phyloP scores from a whole-genome alignment of 2,888 invertebrate species.

The Dexiosoma caninum region DNA sequence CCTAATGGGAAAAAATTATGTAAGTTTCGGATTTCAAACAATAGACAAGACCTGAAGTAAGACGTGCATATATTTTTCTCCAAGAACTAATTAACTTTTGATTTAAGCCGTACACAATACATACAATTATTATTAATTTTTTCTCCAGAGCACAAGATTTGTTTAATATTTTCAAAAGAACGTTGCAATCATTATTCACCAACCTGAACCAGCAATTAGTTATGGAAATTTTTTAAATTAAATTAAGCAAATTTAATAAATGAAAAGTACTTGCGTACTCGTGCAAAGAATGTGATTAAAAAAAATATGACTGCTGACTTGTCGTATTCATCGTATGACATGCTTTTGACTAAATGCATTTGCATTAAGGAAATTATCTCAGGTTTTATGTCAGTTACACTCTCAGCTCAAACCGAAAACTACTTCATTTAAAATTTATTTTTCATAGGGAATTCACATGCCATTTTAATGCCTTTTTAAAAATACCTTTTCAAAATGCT shows the following conservation, averaged over 20 bases:
- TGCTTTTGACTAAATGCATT: conserved; percentile 54
- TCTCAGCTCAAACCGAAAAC: neutral
- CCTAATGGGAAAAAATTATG: neutral
- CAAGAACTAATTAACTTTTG: neutral
- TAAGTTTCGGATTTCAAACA: neutral
- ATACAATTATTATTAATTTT: neutral
- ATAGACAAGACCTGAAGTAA: neutral
- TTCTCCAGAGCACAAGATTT: neutral
- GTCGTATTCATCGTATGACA: conserved; percentile 41
- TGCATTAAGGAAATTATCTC: conserved; percentile 49
- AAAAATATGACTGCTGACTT: neutral
- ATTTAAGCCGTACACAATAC: neutral
- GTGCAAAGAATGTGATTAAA: neutral
- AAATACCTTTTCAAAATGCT: conserved; percentile 7
- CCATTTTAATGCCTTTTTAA: neutral
- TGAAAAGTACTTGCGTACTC: neutral
- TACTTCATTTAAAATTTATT: neutral
- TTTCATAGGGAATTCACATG: no score
- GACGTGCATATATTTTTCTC: no score
- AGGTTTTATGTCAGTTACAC: neutral
- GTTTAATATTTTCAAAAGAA: neutral
- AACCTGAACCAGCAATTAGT: conserved; percentile 30
- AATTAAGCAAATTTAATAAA: conserved; percentile 11
- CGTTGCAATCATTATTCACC: neutral
- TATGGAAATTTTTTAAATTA: conserved; percentile 31